Base-by-base conservation (phyloP, 2,113 vertebrate genomes). In the Eira barbara region DNA sequence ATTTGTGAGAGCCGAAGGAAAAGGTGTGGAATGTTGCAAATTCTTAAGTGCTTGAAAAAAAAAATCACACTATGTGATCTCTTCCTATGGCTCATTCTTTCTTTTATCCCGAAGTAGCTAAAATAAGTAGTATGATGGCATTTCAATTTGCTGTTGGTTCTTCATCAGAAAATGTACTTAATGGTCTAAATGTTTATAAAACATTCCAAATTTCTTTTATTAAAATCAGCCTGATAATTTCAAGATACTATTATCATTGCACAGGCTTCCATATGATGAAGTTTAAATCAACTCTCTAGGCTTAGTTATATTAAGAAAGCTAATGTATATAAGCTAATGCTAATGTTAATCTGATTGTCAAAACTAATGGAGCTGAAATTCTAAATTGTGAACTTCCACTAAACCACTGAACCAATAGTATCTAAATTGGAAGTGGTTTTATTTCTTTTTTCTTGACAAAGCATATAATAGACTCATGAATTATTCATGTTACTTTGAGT, bases 1-100 rank as follows among this genome's bases (percentile, higher is more conserved):
- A 84, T 83, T 73, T 92, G 80, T 96, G 61, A 96, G 47, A 82
- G 21, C 73, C 74, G 34, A 95, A 59, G 65, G 39, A 87, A 45
- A 36, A 96, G 39, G 7, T 74, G 18, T 84, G 17, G 52, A 81
- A 65, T n/a, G 39, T 52, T 87, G 17, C 59, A 69, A 91, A n/a
- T 74, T 95, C 34, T 57, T 88, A 55, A 55, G 13, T 57, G 17
- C 27, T 31, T 65, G 52, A 49, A 81, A 76, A 85, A 89, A 89
- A 76, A 85, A 90, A 90, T 82, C 49, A 57, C 0, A n/a, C 31
- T 49, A 20, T 11, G 7, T 78, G 23, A 36, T 89, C 23, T 81
- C 73, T 86, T 34, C 45, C 67, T 34, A 1, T 42, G 25, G 4
- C 18, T 25, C 21, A 67, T 52, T 92, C 39, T 90, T 71, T 79